phyloP scores from a whole-genome alignment of 1,140 invertebrate genomes.

The Drosophila aff. region DNA sequence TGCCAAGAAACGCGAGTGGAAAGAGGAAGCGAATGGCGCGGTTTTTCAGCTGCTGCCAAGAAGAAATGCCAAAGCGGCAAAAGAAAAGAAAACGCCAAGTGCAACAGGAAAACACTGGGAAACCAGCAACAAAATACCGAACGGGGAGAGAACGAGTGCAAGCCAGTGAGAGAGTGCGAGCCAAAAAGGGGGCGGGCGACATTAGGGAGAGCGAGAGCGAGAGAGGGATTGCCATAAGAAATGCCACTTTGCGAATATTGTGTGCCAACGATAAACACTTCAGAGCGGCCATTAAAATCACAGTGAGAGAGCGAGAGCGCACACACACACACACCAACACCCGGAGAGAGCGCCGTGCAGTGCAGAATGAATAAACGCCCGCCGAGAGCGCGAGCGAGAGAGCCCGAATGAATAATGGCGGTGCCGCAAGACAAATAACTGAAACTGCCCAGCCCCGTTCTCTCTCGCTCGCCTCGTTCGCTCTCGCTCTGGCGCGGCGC shows the following conservation, averaged over 20 bases:
- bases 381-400: constrained; percentile 31
- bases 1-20: constrained; percentile 58
- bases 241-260: constrained; percentile 84
- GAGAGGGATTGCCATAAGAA: constrained; percentile 68
- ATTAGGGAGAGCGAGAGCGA: constrained; percentile 32
- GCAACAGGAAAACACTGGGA: constrained; percentile 44
- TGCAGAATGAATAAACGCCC: constrained; percentile 66
- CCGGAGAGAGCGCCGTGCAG: constrained; percentile 11
- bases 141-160: constrained; percentile 51
- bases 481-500: constrained; percentile 51
- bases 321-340: constrained; percentile 34
- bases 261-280: constrained; percentile 85
- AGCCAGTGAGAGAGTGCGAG: constrained; percentile 14
- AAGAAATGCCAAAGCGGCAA: constrained; percentile 64
- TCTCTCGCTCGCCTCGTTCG: constrained; percentile 37
- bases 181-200: constrained; percentile 74
- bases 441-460: constrained; percentile 71
- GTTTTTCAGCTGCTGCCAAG: constrained; percentile 81
- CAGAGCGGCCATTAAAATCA: constrained; percentile 85
- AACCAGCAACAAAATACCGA: constrained; percentile 47
- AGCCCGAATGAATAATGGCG: constrained; percentile 83
- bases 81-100: constrained; percentile 62
- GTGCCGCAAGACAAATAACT: constrained; percentile 83
- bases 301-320: constrained; percentile 60
- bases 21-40: constrained; percentile 61